Evolutionary conservation across 2,888 invertebrate species (phyloP).

Genomic region (Scaptomyza cyrtandrae): DNA sequence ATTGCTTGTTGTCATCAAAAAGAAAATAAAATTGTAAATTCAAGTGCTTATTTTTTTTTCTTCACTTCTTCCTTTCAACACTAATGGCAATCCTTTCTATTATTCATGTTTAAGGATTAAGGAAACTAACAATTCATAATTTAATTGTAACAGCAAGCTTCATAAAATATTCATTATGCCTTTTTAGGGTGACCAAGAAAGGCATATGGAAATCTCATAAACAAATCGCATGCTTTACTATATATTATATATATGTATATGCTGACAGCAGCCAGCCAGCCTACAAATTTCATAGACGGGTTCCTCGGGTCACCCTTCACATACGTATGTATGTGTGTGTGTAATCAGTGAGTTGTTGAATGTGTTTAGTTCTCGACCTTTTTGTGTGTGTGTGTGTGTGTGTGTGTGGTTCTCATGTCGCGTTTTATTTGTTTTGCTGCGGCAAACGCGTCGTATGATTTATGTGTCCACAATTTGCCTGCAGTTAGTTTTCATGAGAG

Average conservation of each 20-base stretch:
- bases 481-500: constrained; percentile 62
- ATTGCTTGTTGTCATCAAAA: too few species aligned
- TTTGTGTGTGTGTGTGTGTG: constrained; percentile 21
- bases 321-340: constrained; percentile 21
- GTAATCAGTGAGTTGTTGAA: constrained; percentile 55
- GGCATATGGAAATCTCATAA: constrained; percentile 58
- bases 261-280: constrained; percentile 38
- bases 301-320: constrained; percentile 44
- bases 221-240: constrained; percentile 47
- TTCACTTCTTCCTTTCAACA: too few species aligned
- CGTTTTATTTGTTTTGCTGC: constrained; percentile 12
- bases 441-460: constrained; percentile 63
- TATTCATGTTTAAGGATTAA: neutral
- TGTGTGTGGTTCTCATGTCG: constrained; percentile 25
- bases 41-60: too few species aligned
- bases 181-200: constrained; percentile 3
- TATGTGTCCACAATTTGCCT: constrained; percentile 65
- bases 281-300: constrained; percentile 6
- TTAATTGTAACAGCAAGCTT: constrained; percentile 36
- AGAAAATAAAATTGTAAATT: too few species aligned
- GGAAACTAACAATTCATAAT: constrained; percentile 33
- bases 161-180: constrained; percentile 53
- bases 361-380: constrained; percentile 45
- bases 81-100: neutral
- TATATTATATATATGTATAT: neutral